Base-by-base conservation (phyloP, 2,888 invertebrate species). In the Zaprionus bogoriensis region DNA sequence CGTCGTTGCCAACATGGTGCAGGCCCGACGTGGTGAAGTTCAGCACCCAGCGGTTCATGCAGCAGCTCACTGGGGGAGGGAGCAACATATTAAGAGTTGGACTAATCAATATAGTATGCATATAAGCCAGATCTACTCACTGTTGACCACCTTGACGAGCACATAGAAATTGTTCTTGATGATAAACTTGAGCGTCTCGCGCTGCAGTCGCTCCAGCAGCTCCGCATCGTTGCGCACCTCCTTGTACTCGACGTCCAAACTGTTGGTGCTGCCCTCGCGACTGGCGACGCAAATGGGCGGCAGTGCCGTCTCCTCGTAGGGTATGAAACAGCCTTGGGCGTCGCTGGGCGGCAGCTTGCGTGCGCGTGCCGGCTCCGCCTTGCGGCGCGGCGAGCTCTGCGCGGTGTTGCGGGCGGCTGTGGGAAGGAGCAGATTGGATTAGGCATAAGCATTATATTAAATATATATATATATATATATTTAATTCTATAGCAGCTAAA, bases 1-100 rank as follows among this genome's bases (percentile, higher is more conserved):
- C 97, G 87, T 96, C 96, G 88, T 96, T 96, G 2, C 96, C 96
- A 14, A 96, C 96, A 59, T 94, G 94, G 61, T 94, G 94, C 89
- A 97, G 92, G 10, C 97, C 97, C 73, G 93, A 92, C 0, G 96
- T 95, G 19, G 95, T 93, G 79, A 96, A 94, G 88, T 95, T 95
- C 93, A 96, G 96, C 62, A 94, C 94, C 64, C 92, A 92, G 75
- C 93, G 93, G 83, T 94, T 94, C 67, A 95, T 93, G 88, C 95
- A 95, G 87, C 96, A 96, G 82, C 94, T 94, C 92, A 96, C 95
- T 95, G 87, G 52, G 60, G 53, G 20, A 25, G 12, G 9, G 30
- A 10, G 4, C 9, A 30, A n/a, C n/a, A n/a, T n/a, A n/a, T n/a
- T n/a, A n/a, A n/a, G n/a, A n/a, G n/a, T n/a, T n/a, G 9, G 10